Evolutionary conservation across 2,888 invertebrate species (phyloP), one percentile per base, ranked within the genome.

Genomic region (Pollenia labialis): DNA sequence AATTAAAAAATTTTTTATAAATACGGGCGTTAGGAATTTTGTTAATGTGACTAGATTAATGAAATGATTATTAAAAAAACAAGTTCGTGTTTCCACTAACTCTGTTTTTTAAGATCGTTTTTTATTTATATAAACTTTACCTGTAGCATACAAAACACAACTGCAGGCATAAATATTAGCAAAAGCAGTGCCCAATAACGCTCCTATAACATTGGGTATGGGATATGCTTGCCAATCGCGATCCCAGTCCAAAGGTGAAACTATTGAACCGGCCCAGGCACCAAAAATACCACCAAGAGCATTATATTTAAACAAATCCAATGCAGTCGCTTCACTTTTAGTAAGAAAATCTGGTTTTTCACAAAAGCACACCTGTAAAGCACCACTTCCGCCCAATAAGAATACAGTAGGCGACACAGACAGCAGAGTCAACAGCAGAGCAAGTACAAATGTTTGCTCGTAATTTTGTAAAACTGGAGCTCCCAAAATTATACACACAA

Each of bases 181-280:
- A 46, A 94, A 76, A 48, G 94, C 94, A 89, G 94, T 95, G 12
- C 96, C 96, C 64, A 94, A 86, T 4, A 96, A 90, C 1, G 95
- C 95, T 8, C 96, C 96, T 50, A 95, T 92, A 40, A 95, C 94
- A 90, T 96, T 96, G 4, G 96, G 95, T 90, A 96, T 95, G 1
- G 96, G 96, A 95, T 96, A 96, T 0, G 90, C 84, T 94, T 97
- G 97, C 97, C 97, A 98, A 12, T 96, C 96, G 85, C 96, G 94
- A 90, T 97, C 96, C 98, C 98, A 98, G 91, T 98, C 98, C 52
- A 98, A 93, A 1, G 98, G 97, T 81, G 97, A 96, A 4, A 96
- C 96, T 87, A 96, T 94, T 10, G 97, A 96, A 11, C 97, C 97
- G 12, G 93, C 93, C 97, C 97, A 97, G 12, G 97, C 95, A 8